Evolutionary conservation across 2,888 invertebrate genomes (phyloP).

Genomic region (Nymphalis c-album): DNA sequence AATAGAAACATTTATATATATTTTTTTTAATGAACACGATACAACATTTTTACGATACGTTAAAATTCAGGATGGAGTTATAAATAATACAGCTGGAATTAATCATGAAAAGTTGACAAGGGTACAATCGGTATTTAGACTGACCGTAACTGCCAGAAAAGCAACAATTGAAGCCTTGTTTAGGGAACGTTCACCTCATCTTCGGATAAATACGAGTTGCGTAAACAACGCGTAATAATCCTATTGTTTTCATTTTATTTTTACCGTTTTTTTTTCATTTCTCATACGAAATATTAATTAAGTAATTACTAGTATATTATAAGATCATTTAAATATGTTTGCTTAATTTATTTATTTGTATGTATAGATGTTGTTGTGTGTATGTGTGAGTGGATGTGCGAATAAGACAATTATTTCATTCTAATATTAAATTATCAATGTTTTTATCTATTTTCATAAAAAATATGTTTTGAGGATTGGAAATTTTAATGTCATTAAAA

Average conservation of each 20-base stretch:
- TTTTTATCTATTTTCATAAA: too few species aligned
- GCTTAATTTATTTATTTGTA: too few species aligned
- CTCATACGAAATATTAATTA: background rate
- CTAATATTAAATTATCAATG: too few species aligned
- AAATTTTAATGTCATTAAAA: too few species aligned
- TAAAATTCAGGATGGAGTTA: conserved; percentile 21
- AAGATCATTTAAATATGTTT: background rate
- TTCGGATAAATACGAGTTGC: conserved; percentile 20
- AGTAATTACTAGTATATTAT: background rate
- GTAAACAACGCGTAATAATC: conserved; percentile 20
- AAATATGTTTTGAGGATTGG: too few species aligned
- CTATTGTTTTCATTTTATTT: conserved; percentile 14
- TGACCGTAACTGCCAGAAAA: conserved; percentile 26
- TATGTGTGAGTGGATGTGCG: too few species aligned
- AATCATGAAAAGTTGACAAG: conserved; percentile 39
- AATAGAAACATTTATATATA: background rate
- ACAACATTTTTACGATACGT: background rate
- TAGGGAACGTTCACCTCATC: conserved; percentile 17
- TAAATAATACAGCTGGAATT: conserved; percentile 37
- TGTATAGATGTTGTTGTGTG: too few species aligned
- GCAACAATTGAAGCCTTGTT: conserved; percentile 15
- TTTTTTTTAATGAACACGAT: background rate
- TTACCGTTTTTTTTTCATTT: background rate
- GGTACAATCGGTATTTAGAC: conserved; percentile 35
- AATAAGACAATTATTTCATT: too few species aligned